A percentile compares a stretch with the other conserved stretches of the same genome.
phyloP scores from a whole-genome alignment of 2,113 vertebrate genomes.

The Nannobrachium achirus region DNA sequence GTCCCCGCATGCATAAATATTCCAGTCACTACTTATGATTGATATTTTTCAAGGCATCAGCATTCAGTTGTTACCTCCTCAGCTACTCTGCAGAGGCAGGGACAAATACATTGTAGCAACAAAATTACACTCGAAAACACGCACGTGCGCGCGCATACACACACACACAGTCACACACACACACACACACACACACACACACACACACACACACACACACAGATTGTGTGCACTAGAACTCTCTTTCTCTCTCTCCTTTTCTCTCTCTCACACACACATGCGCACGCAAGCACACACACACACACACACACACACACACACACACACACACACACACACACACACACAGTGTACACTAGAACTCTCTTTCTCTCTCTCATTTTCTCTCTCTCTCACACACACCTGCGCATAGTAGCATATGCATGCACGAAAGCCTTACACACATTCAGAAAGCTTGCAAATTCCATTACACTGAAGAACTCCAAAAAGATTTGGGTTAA shows the following conservation, averaged over 20 bases:
- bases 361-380: too few relatives aligned
- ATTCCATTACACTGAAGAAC: conserved; percentile 97
- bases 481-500: conserved; percentile 95
- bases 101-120: conserved; percentile 62
- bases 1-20: conserved; percentile 49
- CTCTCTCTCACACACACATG: too few relatives aligned
- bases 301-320: conserved; percentile 32
- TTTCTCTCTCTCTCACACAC: too few relatives aligned
- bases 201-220: conserved; percentile 19
- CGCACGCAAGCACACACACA: conserved; percentile 31
- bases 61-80: conserved; percentile 52
- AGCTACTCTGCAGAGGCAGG: conserved; percentile 58
- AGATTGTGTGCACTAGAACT: too few relatives aligned
- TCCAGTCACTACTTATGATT: conserved; percentile 30
- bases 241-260: too few relatives aligned
- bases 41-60: conserved; percentile 50
- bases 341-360: too few relatives aligned
- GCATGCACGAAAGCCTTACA: conserved; percentile 61
- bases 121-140: conserved; percentile 59
- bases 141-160: conserved; percentile 14
- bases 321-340: conserved; percentile 42
- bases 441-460: conserved; percentile 87
- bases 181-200: conserved; percentile 10
- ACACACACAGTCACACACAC: conserved; percentile 2
- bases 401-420: too few relatives aligned